These are phyloP conservation scores for Pararge aegeria DNA, from an alignment of 1,140 invertebrate genomes.

Conservation along the genomic window DNA sequence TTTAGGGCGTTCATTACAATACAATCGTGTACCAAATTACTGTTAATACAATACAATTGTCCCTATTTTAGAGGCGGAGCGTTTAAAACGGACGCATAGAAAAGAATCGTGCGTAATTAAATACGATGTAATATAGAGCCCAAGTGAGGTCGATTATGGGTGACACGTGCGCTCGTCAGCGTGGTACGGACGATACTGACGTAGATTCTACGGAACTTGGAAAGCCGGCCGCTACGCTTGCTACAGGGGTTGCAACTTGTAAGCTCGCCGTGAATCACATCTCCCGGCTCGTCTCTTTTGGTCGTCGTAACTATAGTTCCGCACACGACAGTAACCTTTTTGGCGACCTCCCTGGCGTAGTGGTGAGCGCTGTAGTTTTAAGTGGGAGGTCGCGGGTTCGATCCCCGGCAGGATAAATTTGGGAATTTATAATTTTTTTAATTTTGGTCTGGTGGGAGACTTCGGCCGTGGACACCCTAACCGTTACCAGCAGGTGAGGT, in stretches of 20 bases:
- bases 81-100: constrained; percentile 42
- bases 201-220: constrained; percentile 34
- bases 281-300: background rate
- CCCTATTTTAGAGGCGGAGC: constrained; percentile 42
- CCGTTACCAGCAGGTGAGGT: no score
- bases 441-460: no score
- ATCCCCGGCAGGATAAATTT: no score
- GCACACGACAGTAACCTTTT: background rate
- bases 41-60: constrained; percentile 30
- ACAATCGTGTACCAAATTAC: constrained; percentile 32
- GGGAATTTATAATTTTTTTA: no score
- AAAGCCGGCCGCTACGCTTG: constrained; percentile 43
- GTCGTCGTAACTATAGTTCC: background rate
- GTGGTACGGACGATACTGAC: constrained; percentile 51
- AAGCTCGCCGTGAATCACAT: constrained; percentile 48
- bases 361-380: no score
- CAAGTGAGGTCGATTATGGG: constrained; percentile 4
- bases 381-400: no score
- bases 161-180: constrained; percentile 44
- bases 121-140: background rate
- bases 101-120: constrained; percentile 29
- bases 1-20: constrained; percentile 47
- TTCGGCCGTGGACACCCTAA: no score
- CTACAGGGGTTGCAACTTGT: constrained; percentile 56
- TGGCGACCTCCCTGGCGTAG: no score